Base-by-base conservation (phyloP, 2,797 vertebrate species). In the Hippopotamyrus pictus region DNA sequence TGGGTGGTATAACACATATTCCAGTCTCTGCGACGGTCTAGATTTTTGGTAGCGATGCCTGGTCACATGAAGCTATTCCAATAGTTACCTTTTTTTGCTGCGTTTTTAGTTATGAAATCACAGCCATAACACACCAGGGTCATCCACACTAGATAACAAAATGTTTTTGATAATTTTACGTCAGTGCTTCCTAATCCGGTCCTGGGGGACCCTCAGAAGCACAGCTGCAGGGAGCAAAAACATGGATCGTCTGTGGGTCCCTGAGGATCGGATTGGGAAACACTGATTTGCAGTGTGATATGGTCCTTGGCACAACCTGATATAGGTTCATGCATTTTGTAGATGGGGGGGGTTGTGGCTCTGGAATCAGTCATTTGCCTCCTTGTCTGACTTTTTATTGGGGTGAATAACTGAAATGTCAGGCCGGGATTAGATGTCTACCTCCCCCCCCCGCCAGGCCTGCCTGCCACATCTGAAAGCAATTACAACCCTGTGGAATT, bases 391-490 rank as follows among this genome's bases (percentile, higher is more conserved):
- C 88, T 83, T 48, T 92, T 83, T 92, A 93, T 90, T 93, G 65
- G 90, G 91, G 91, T 90, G 53, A 90, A 86, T 90, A 57, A 84
- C 73, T 65, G 86, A 69, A 22, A 65, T 83, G 51, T 88, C 73
- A 84, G 46, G 44, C 92, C 89, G 88, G 82, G 57, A 89, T 94
- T 94, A 91, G 92, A 88, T 88, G 87, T 88, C 53, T 79, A 19
- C 17, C 29, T 37, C 86, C 89, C 88, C 91, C 90, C 87, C 65
- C 91, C 11, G 1, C 87, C 89, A 87, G 89, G 17, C 41, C 54
- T 57, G 3, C 89, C 85, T 91, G 57, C 53, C 91, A 93, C 95
- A 96, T 95, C 94, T 96, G 95, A 92, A 93, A 94, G 92, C 93
- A 93, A 95, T 96, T 92, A 8, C 22, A 48, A 5, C 12, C 59